These are phyloP conservation scores for Rhadina sibilatrix DNA, from an alignment of 2,113 vertebrate genomes.

Conservation along the genomic window DNA sequence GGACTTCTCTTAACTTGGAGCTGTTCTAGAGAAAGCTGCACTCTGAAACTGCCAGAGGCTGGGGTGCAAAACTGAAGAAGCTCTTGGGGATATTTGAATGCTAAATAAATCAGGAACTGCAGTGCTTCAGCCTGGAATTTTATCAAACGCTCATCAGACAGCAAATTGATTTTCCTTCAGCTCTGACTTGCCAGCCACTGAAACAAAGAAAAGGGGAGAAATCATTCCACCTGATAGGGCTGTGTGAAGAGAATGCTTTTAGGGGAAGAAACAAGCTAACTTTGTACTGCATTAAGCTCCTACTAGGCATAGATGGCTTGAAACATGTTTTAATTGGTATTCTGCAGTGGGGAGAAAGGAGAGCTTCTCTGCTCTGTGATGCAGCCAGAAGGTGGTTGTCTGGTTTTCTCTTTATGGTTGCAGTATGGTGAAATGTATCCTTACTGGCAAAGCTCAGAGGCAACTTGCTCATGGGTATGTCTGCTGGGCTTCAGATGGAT, in stretches of 20 bases:
- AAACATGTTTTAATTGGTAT: neutral
- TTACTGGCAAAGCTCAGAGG: constrained; percentile 27
- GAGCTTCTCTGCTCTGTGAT: neutral
- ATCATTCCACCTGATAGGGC: neutral
- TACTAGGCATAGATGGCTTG: neutral
- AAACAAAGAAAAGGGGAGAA: neutral
- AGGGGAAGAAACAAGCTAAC: neutral
- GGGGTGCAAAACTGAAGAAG: neutral
- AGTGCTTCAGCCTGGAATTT: neutral
- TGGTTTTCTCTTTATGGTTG: constrained; percentile 14
- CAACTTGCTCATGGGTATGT: neutral
- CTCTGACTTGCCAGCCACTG: neutral
- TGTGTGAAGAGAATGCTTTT: neutral
- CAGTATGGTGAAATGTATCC: neutral
- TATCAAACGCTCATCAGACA: neutral
- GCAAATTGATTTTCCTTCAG: neutral
- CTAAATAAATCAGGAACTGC: constrained; percentile 35
- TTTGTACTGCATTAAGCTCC: neutral
- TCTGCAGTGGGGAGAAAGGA: neutral
- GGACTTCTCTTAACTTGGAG: neutral
- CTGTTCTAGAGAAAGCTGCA: neutral
- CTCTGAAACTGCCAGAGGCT: neutral
- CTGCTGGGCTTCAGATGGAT: constrained; percentile 40
- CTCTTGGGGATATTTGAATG: neutral
- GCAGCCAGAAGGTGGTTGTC: neutral